These are phyloP conservation scores for Pao palembangensis DNA, from an alignment of 2,113 vertebrate genomes.

Conservation along the genomic window DNA sequence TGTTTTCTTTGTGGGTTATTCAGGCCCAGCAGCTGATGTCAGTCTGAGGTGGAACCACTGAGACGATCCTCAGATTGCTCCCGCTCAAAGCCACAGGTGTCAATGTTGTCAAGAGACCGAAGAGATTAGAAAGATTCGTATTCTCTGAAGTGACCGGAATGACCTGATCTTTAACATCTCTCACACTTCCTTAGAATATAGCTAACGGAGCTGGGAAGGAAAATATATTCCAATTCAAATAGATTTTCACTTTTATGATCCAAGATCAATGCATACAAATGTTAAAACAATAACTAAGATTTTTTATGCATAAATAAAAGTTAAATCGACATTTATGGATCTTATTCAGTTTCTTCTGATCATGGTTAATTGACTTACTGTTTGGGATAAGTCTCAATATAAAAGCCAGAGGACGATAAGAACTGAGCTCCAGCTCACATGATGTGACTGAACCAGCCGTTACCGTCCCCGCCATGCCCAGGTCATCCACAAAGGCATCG, in stretches of 20 bases:
- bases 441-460: conserved; percentile 6
- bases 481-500: conserved; percentile 1
- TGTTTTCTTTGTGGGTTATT: not conserved
- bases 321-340: too few species aligned
- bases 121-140: not conserved
- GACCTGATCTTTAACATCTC: not conserved
- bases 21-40: not conserved
- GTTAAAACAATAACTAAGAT: too few species aligned
- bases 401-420: not conserved
- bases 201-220: not conserved
- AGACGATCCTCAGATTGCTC: not conserved
- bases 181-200: not conserved
- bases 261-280: conserved; percentile 10
- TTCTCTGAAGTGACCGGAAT: not conserved
- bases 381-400: too few species aligned
- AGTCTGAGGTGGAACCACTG: not conserved
- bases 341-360: too few species aligned
- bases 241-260: not conserved
- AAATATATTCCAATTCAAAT: not conserved
- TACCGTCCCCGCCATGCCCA: conserved; percentile 3
- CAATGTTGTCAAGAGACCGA: not conserved
- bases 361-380: too few species aligned
- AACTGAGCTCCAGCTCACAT: conserved; percentile 3
- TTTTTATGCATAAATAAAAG: too few species aligned
- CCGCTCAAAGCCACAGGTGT: not conserved